A percentile compares a stretch with the other conserved stretches of the same genome.
phyloP scores from a whole-genome alignment of 2,797 vertebrate species.

The Merluccius polli region DNA sequence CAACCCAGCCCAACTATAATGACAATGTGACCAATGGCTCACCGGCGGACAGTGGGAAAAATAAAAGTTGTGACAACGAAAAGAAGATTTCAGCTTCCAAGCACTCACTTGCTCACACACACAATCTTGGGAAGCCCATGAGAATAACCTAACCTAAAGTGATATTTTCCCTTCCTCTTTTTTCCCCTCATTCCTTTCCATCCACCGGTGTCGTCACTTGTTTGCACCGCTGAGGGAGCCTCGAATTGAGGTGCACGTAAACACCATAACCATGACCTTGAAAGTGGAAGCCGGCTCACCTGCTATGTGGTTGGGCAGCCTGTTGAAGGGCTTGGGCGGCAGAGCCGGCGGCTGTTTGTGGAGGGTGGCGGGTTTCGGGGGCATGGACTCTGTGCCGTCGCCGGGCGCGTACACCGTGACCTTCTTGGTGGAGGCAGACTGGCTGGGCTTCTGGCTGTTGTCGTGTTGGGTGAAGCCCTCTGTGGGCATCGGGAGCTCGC shows the following conservation, averaged over 20 bases:
- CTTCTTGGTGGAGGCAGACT: slow-evolving; percentile 84
- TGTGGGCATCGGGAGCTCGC: slow-evolving; percentile 76
- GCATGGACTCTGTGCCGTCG: slow-evolving; percentile 79
- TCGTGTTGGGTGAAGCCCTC: slow-evolving; percentile 80
- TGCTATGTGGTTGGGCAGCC: slow-evolving; percentile 90
- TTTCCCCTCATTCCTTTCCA: not conserved
- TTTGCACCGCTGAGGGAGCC: no score
- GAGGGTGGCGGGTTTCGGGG: slow-evolving; percentile 80
- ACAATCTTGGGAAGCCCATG: not conserved
- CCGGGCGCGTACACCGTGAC: slow-evolving; percentile 68
- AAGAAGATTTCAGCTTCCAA: no score
- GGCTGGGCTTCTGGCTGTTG: slow-evolving; percentile 78
- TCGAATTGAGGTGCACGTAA: not conserved
- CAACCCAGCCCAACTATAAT: no score
- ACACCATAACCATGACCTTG: not conserved
- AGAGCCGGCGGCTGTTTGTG: slow-evolving; percentile 94
- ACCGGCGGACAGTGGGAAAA: no score
- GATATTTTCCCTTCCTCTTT: not conserved
- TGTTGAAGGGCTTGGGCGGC: slow-evolving; percentile 92
- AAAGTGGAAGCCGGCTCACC: slow-evolving; percentile 36
- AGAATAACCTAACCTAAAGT: not conserved
- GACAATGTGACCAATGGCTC: no score
- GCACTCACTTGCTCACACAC: no score
- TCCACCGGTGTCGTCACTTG: no score
- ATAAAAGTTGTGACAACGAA: no score